A percentile compares a stretch with the other conserved stretches of the same genome.
Conservation (phyloP, 1,140 invertebrate species). For the Carposina sasakii region DNA sequence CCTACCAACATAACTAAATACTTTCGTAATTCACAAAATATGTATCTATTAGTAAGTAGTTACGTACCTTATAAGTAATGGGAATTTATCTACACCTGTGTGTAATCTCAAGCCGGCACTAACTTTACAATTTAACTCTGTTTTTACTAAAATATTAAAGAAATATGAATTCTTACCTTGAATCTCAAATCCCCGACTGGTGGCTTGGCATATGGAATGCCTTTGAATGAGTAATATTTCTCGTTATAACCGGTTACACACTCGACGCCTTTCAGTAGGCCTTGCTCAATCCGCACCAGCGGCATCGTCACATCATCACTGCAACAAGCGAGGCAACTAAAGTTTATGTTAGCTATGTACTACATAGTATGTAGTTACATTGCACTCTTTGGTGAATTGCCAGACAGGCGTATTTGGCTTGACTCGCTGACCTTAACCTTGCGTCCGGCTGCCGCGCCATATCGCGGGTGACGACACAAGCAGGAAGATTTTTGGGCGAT, state of each 20-base stretch:
- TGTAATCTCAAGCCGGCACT: not conserved
- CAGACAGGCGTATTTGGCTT: no score
- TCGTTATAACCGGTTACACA: constrained; percentile 47
- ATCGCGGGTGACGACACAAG: no score
- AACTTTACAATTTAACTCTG: not conserved
- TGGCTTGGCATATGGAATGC: constrained; percentile 79
- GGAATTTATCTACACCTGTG: not conserved
- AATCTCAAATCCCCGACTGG: constrained; percentile 77
- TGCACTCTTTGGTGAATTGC: no score
- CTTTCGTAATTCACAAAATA: not conserved
- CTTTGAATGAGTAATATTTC: constrained; percentile 74
- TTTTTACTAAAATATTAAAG: not conserved
- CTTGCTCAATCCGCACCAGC: constrained; percentile 51
- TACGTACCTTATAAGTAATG: not conserved
- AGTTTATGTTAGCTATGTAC: no score
- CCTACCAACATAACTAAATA: not conserved
- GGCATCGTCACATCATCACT: constrained; percentile 30
- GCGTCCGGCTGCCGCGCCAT: no score
- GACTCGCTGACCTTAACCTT: no score
- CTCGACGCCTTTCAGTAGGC: constrained; percentile 46
- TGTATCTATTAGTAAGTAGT: not conserved
- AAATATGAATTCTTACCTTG: constrained; percentile 49
- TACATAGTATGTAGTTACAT: no score
- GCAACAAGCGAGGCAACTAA: constrained; percentile 7
- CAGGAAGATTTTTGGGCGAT: no score